Conservation (phyloP, 2,888 invertebrate species). For the Hydrotaea cyrtoneurina region DNA sequence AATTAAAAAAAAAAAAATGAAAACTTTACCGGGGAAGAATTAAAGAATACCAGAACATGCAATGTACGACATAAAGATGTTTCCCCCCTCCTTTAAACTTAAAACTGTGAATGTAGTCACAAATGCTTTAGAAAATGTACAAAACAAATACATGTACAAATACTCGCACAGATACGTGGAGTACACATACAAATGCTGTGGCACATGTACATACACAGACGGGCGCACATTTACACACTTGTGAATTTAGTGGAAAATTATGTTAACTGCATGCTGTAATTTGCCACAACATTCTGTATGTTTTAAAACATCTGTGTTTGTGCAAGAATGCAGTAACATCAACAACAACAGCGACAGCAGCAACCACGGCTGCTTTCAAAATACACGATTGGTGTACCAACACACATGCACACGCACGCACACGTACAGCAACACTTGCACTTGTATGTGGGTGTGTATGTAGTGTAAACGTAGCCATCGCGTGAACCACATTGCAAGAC, state of each 20-base stretch:
- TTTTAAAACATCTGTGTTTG: slow-evolving; percentile 17
- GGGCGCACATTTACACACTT: slow-evolving; percentile 41
- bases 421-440: too few species aligned
- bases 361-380: neutral
- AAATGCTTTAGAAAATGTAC: slow-evolving; percentile 33
- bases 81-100: slow-evolving; percentile 40
- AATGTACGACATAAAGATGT: slow-evolving; percentile 14
- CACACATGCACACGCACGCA: too few species aligned
- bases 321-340: slow-evolving; percentile 50
- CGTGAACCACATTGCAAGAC: slow-evolving; percentile 44
- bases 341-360: slow-evolving; percentile 24
- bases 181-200: neutral
- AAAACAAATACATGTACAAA: slow-evolving; percentile 8
- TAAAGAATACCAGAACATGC: slow-evolving; percentile 28
- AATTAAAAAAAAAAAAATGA: neutral
- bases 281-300: slow-evolving; percentile 57
- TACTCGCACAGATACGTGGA: neutral
- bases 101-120: slow-evolving; percentile 28
- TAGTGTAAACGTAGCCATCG: slow-evolving; percentile 17
- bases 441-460: too few species aligned
- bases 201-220: neutral
- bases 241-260: slow-evolving; percentile 65
- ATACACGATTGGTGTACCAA: neutral
- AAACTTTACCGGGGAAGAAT: neutral
- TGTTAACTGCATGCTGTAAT: slow-evolving; percentile 66